Conservation (phyloP, 1,140 invertebrate species). For the Parasteatoda tepidariorum region DNA sequence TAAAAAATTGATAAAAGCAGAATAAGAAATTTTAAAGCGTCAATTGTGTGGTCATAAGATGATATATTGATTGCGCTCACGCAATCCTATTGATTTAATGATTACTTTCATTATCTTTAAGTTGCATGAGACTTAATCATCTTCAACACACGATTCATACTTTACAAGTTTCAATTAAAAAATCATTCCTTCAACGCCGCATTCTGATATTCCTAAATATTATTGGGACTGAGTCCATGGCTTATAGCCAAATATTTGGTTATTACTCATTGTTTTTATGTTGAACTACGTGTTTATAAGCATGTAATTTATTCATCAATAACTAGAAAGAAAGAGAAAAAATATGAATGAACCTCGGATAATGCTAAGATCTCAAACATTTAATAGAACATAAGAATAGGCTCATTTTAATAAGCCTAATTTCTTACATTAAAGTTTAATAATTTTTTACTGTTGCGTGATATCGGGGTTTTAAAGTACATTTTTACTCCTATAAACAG, state of each 20-base stretch:
- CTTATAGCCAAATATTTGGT: not conserved
- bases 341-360: no score
- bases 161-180: constrained; percentile 13
- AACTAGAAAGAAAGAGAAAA: not conserved
- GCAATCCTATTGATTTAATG: constrained; percentile 23
- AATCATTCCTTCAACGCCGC: not conserved
- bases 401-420: no score
- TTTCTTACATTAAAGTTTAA: no score
- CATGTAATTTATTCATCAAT: not conserved
- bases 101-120: not conserved
- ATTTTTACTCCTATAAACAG: no score
- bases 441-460: no score
- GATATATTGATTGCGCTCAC: constrained; percentile 40
- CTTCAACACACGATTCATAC: constrained; percentile 16
- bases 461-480: no score
- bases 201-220: not conserved
- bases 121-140: not conserved
- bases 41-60: constrained; percentile 6
- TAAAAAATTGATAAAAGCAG: constrained; percentile 53
- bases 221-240: no score
- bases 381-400: no score
- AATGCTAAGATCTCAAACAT: no score
- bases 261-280: not conserved
- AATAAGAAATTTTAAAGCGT: constrained; percentile 53
- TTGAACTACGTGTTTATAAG: not conserved